Evolutionary conservation across 1,140 invertebrate genomes (phyloP), one percentile per base, ranked within the genome.

Genomic region (Melanaphis sacchari): DNA sequence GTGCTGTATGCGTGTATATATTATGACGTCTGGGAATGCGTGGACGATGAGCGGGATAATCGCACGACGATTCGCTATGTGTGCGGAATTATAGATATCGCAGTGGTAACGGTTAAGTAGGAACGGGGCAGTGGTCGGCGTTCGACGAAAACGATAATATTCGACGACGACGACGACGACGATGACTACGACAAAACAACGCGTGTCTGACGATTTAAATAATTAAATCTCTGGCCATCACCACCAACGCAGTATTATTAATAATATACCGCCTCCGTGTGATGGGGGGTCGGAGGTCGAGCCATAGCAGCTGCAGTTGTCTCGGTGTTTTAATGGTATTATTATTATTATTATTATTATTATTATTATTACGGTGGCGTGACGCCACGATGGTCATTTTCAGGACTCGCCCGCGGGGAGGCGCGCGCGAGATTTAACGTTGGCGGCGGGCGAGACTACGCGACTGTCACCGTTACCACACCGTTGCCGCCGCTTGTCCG

Each of bases 371-470:
- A 38, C 36, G 21, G 38, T 40, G 81, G n/a, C 81, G 82, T 84
- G 59, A 40, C 24, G 82, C 82, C 38, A 22, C 82, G 82, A 76
- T n/a, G 82, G 81, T 82, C 38, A 40, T 84, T 84, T 82, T 84
- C 82, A 40, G 15, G 15, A n/a, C 41, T 46, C 43, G 40, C 38
- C 26, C 85, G 85, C 59, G 41, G 31, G 41, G 41, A 46, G 26
- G 85, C 85, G 85, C 43, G 41, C 85, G 43, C 26, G 85, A 87
- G 85, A 87, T 87, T 46, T 43, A n/a, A 87, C 43, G 85, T 43
- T 87, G 15, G 41, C 43, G 85, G 85, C 85, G 85, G 41, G 22
- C 82, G 82, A 40, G 40, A 76, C 59, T n/a, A 76, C 82, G n/a
- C 41, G 85, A n/a, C 31, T 11, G 43, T 41, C 59, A 31, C 38